Conservation (phyloP, 2,888 invertebrate species). For the Sphaerophoria taeniata region DNA sequence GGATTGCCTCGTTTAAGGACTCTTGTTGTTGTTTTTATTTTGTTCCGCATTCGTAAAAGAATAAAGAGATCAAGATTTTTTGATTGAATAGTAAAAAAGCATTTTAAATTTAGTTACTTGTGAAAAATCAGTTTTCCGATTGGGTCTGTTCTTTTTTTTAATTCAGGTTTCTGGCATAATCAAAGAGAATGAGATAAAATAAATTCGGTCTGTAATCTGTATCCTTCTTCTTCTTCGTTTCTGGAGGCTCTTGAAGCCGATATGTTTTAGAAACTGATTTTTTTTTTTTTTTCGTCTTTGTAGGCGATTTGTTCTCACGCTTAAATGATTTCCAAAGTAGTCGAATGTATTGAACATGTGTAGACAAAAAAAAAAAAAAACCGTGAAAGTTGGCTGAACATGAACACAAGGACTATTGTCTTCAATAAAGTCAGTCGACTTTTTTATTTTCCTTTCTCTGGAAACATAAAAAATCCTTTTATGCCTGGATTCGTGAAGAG, state of each 20-base stretch:
- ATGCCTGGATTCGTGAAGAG: not conserved
- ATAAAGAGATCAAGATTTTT: slow-evolving; percentile 34
- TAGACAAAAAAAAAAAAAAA: slow-evolving; percentile 53
- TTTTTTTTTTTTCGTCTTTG: slow-evolving; percentile 34
- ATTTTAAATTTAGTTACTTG: slow-evolving; percentile 67
- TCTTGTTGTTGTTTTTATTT: slow-evolving; percentile 13
- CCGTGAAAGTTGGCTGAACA: slow-evolving; percentile 67
- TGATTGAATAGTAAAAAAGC: slow-evolving; percentile 27
- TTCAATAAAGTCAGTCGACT: slow-evolving; percentile 25
- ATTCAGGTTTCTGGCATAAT: slow-evolving; percentile 64
- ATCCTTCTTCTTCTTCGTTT: slow-evolving; percentile 43
- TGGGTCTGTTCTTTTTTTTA: slow-evolving; percentile 46
- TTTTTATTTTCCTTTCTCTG: slow-evolving; percentile 11
- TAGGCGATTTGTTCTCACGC: slow-evolving; percentile 67
- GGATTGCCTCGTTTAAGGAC: slow-evolving; percentile 72
- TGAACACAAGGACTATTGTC: slow-evolving; percentile 55
- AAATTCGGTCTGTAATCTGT: slow-evolving; percentile 15
- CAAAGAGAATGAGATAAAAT: slow-evolving; percentile 48
- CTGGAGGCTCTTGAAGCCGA: slow-evolving; percentile 43
- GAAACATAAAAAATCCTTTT: slow-evolving; percentile 1
- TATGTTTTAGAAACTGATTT: slow-evolving; percentile 33
- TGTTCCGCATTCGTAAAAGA: slow-evolving; percentile 24
- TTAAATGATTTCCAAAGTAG: slow-evolving; percentile 69
- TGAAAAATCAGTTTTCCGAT: slow-evolving; percentile 37
- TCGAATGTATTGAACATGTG: slow-evolving; percentile 71